Conservation (phyloP, 2,888 invertebrate species). For the Drosophila mayaguana region DNA sequence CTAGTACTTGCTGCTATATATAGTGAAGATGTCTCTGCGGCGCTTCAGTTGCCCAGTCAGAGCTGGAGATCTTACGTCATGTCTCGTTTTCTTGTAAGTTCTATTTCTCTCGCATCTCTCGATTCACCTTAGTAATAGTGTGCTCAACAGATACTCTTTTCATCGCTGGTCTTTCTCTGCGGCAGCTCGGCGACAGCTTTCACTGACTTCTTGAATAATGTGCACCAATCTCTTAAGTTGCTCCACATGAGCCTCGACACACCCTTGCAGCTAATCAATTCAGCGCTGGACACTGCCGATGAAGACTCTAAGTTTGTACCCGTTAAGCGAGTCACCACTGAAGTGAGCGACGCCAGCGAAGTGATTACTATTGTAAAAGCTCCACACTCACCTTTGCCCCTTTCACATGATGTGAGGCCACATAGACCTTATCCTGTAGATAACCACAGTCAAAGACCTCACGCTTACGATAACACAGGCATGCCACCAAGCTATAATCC, state of each 20-base stretch:
- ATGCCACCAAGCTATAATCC: not conserved
- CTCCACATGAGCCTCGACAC: not conserved
- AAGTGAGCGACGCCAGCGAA: conserved; percentile 36
- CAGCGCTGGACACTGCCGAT: not conserved
- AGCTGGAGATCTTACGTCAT: conserved; percentile 16
- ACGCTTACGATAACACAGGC: not conserved
- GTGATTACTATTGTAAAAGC: conserved; percentile 42
- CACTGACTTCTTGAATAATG: conserved; percentile 15
- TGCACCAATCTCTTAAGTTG: conserved; percentile 1
- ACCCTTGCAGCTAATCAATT: conserved; percentile 3
- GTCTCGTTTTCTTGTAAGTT: conserved; percentile 38
- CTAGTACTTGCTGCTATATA: conserved; percentile 35
- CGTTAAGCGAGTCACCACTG: conserved; percentile 9
- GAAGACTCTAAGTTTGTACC: not conserved
- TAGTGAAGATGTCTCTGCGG: not conserved
- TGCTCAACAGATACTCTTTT: conserved; percentile 33
- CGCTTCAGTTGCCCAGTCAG: conserved; percentile 33
- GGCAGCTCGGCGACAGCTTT: conserved; percentile 29
- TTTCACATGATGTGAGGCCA: not conserved
- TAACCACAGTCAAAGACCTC: not conserved
- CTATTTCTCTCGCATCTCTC: not conserved
- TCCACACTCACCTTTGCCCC: conserved; percentile 4
- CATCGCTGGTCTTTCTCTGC: conserved; percentile 33
- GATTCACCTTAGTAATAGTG: not conserved
- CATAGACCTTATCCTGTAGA: not conserved